Evolutionary conservation across 2,888 invertebrate species (phyloP), one percentile per base, ranked within the genome.

Genomic region (Nemapogon koenigi): DNA sequence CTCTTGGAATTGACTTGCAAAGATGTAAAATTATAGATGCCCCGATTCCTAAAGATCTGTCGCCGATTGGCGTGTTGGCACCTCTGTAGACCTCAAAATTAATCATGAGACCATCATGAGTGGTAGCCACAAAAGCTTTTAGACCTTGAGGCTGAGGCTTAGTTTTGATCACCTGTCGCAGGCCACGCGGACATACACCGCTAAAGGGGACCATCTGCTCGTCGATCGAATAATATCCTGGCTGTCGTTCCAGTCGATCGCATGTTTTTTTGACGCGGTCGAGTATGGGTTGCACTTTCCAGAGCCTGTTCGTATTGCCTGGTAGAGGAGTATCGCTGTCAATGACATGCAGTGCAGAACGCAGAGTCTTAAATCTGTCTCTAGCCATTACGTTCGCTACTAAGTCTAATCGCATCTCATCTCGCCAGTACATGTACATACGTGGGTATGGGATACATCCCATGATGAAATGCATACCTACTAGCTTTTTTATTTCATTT

Each of bases 41-140:
- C 16, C 46, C 45, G 16, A 49, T 38, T 2, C 45, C 44, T 16
- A 51, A 39, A 11, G 42, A 42, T 32, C 37, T 39, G 29, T 45
- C 46, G n/a, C 31, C 31, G n/a, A 39, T 37, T 26, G 41, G 41
- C 1, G 47, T 49, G 8, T 43, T 45, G n/a, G 37, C 27, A 4
- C 50, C 54, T 40, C 51, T 48, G 41, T 52, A 55, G n/a, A 54
- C 41, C 44, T 49, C 17, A 18, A 33, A 33, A 33, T 17, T 13
- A 4, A 33, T n/a, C 33, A 33, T 33, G 4, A 31, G n/a, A 6
- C 31, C 16, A 14, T 16, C 31, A 15, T 14, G n/a, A 6, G 31
- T 16, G 31, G 31, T 31, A 31, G 16, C 15, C 4, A 31, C 31
- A 14, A 31, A 52, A 7, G 31, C 16, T 16, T 15, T 35, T 13